Percentiles rank a stretch among this genome's conserved stretches.
phyloP scores from a whole-genome alignment of 2,888 invertebrate species.

The Rhagonycha lutea region DNA sequence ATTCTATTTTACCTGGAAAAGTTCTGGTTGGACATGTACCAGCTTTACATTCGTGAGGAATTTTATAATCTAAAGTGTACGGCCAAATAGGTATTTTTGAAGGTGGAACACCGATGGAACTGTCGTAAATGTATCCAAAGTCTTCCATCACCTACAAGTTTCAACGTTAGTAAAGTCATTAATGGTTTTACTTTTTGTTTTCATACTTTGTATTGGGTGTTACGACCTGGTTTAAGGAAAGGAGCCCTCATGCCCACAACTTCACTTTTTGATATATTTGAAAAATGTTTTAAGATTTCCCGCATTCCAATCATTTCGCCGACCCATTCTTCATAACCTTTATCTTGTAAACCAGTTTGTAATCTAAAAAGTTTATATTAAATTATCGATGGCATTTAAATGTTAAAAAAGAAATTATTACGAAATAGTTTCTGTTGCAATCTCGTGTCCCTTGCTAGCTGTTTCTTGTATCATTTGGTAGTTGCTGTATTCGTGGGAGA shows the following conservation, averaged over 20 bases:
- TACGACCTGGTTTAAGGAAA: constrained; percentile 89
- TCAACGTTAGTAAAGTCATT: neutral
- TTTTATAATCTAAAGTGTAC: constrained; percentile 91
- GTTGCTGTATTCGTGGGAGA: constrained; percentile 90
- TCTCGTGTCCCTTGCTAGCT: constrained; percentile 88
- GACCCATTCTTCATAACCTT: constrained; percentile 91
- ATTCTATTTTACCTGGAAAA: constrained; percentile 71
- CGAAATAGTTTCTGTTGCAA: constrained; percentile 73
- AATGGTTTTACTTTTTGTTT: neutral
- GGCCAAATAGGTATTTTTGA: constrained; percentile 86
- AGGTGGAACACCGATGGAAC: constrained; percentile 86
- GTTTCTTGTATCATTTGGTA: constrained; percentile 91
- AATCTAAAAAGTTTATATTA: constrained; percentile 54
- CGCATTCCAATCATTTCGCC: constrained; percentile 94
- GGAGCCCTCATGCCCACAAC: constrained; percentile 88
- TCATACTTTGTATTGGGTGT: constrained; percentile 84
- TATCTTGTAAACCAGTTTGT: constrained; percentile 85
- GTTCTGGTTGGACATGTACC: constrained; percentile 89
- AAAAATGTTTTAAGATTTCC: constrained; percentile 80
- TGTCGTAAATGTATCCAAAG: constrained; percentile 91
- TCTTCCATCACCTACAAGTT: constrained; percentile 79
- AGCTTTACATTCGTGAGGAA: constrained; percentile 90
- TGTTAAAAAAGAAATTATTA: constrained; percentile 56
- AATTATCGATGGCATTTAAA: neutral
- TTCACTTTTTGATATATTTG: constrained; percentile 80